Percentiles rank a stretch among this genome's conserved stretches.
Conservation (phyloP, 2,797 vertebrate species). For the Nasua narica region DNA sequence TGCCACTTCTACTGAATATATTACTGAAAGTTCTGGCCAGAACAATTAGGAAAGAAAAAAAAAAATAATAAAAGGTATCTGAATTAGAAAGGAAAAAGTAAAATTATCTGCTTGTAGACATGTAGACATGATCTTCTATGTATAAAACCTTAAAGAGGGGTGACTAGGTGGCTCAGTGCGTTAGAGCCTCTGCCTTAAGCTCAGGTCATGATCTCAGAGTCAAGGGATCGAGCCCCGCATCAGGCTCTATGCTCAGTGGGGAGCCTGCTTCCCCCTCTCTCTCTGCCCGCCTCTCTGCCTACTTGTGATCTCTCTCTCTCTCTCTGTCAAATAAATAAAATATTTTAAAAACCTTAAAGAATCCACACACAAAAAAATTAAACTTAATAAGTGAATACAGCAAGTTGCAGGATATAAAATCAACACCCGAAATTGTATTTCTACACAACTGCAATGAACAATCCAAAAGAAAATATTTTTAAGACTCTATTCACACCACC, state of each 20-base stretch:
- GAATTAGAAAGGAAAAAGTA: not conserved
- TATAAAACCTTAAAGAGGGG: not conserved
- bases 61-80: not conserved
- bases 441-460: not conserved
- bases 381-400: not conserved
- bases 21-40: not conserved
- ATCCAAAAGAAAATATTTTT: not conserved
- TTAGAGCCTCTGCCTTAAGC: too few relatives aligned
- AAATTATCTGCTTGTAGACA: not conserved
- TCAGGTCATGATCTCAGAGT: too few relatives aligned
- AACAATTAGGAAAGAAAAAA: not conserved
- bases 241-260: too few relatives aligned
- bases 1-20: not conserved
- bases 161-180: too few relatives aligned
- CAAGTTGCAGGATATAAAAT: not conserved
- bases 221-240: too few relatives aligned
- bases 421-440: not conserved
- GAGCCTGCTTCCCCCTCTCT: too few relatives aligned
- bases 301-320: too few relatives aligned
- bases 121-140: not conserved
- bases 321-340: too few relatives aligned
- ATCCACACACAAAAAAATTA: not conserved
- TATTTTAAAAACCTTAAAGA: not conserved
- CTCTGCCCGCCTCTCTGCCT: too few relatives aligned
- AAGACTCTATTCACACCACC: not conserved